Base-by-base conservation (phyloP, 2,888 invertebrate genomes). In the Dicranocentrus wangi region DNA sequence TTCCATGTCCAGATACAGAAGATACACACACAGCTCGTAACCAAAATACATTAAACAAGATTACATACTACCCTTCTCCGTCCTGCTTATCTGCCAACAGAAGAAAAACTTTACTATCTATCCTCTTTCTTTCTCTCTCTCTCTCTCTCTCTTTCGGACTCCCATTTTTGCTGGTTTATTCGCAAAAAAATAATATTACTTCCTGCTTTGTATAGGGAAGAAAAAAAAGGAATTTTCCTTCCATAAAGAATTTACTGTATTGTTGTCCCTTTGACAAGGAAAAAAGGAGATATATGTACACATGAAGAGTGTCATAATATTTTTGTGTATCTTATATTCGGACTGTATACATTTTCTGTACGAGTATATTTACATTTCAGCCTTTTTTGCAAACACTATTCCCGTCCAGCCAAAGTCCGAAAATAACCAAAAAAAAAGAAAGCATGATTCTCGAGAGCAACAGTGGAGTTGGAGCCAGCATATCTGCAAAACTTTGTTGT, bases 11-110 rank as follows among this genome's bases (percentile, higher is more conserved):
- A n/a, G n/a, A n/a, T n/a, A n/a, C n/a, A n/a, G n/a, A n/a, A n/a
- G n/a, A n/a, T n/a, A n/a, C n/a, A n/a, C n/a, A n/a, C n/a, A n/a
- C 7, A 60, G 17, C 13, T 10, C 32, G 61, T 28, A 61, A 61
- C 61, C 61, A 61, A 61, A 61, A 61, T 32, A 61, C 61, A 61
- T 61, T 61, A 61, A 28, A 61, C 32, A 32, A 61, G 61, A 61
- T 61, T 65, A 65, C n/a, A n/a, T n/a, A n/a, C n/a, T n/a, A n/a
- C n/a, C n/a, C n/a, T n/a, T n/a, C n/a, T n/a, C 65, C 15, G 39
- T 42, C 43, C 39, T 65, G 65, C 65, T 65, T 65, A 65, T 65
- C 65, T 65, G 19, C 43, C 42, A n/a, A n/a, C n/a, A 61, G 39
- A 55, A 28, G 61, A 61, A 61, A 61, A 61, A 58, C 58, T 61